Evolutionary conservation across 2,797 vertebrate genomes (phyloP).

Genomic region (Anomalospiza imberbis): DNA sequence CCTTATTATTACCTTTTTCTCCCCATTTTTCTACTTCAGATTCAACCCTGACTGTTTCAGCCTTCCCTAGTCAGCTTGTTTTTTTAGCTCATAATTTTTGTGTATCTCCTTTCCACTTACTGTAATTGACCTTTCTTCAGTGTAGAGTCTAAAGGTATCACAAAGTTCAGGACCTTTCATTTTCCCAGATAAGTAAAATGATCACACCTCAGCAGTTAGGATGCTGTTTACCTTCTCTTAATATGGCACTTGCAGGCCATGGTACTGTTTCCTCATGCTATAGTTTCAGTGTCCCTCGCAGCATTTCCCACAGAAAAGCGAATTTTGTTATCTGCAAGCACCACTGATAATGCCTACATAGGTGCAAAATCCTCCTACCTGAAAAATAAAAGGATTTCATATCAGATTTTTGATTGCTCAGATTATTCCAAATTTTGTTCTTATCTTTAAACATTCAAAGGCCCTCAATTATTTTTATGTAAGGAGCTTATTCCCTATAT

Average conservation of each 20-base stretch:
- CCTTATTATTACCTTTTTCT: accelerated
- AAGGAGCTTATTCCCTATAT: background rate
- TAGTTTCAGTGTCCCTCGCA: background rate
- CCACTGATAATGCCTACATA: background rate
- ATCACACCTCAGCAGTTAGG: background rate
- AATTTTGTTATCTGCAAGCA: background rate
- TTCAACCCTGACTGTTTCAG: background rate
- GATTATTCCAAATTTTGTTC: background rate
- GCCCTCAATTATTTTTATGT: background rate
- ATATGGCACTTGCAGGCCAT: background rate
- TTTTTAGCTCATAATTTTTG: background rate
- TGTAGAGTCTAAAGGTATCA: background rate
- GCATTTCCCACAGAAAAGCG: background rate
- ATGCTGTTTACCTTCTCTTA: background rate
- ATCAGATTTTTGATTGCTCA: background rate
- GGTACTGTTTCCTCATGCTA: background rate
- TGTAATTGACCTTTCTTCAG: background rate
- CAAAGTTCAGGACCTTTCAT: background rate
- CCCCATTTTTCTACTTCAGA: background rate
- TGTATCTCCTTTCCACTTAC: background rate
- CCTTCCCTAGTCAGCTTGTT: background rate
- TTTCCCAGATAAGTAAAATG: background rate
- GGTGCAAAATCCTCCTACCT: background rate
- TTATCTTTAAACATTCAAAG: background rate
- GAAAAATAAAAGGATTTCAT: background rate